Base-by-base conservation (phyloP, 2,113 vertebrate genomes). In the Rhagologus leucostigma region DNA sequence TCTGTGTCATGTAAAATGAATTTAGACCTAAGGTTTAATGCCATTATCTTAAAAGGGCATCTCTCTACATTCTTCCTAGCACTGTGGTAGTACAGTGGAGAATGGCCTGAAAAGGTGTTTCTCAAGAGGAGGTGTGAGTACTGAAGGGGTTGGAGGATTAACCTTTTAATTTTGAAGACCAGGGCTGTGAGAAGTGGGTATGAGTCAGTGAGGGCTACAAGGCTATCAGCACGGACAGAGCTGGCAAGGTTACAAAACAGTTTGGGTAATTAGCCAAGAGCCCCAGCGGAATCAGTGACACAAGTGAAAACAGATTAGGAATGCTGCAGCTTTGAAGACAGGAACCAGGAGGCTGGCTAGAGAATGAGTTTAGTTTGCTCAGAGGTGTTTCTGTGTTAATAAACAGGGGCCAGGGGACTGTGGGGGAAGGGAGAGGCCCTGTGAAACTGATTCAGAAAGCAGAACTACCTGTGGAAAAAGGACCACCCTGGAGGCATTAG, bases 291-390 rank as follows among this genome's bases (percentile, higher is more conserved):
- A 88, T 74, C 94, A 71, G 68, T 79, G 71, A 69, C 84, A 93
- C 57, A 93, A 94, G 73, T 79, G 68, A 95, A 96, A 95, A 90
- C 30, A 84, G 69, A 94, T 90, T 88, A 94, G 89, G 87, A 93
- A 88, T 60, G 56, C 30, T 84, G 33, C 60, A 91, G 59, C 55
- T 89, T 78, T 92, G 55, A 92, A 82, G 83, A 76, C 27, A 74
- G 88, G 73, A 90, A 57, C 19, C 13, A 26, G 62, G 82, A 90
- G 44, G 32, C 4, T 44, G 68, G 49, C 20, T 62, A 21, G 33
- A 76, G 41, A 94, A 84, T 47, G 81, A 85, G 37, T 65, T 84
- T 90, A 26, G 70, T 64, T 95, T 89, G 64, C 76, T 76, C 65
- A 84, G 62, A 88, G 57, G 30, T 20, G 16, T 69, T 93, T 50